These are phyloP conservation scores for Bufo gargarizans DNA, from an alignment of 2,113 vertebrate species.

Conservation along the genomic window DNA sequence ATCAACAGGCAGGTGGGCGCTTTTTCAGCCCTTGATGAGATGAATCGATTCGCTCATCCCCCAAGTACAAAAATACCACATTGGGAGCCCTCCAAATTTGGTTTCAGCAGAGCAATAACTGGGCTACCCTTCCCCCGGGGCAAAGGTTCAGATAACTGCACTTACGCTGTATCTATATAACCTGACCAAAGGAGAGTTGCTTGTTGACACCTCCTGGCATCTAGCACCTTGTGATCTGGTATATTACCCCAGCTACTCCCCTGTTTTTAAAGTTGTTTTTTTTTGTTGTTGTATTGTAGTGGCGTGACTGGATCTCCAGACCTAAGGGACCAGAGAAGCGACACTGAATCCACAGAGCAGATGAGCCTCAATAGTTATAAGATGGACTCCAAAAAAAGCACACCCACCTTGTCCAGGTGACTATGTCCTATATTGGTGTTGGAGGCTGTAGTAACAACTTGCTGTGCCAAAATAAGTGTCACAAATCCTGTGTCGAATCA, in stretches of 20 bases:
- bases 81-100: too few relatives aligned
- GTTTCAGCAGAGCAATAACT: too few relatives aligned
- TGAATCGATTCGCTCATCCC: too few relatives aligned
- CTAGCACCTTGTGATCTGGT: neutral
- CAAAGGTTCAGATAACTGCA: too few relatives aligned
- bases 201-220: neutral
- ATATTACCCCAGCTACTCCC: too few relatives aligned
- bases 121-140: too few relatives aligned
- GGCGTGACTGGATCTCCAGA: constrained; percentile 67
- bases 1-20: too few relatives aligned
- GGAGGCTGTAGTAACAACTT: neutral
- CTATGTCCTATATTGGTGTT: neutral
- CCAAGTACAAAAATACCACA: too few relatives aligned
- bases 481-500: too few relatives aligned
- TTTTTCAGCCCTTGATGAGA: too few relatives aligned
- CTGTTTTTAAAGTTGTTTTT: neutral
- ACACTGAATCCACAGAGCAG: constrained; percentile 82
- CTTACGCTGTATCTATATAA: too few relatives aligned
- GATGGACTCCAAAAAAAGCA: constrained; percentile 65
- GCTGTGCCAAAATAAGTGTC: too few relatives aligned
- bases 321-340: constrained; percentile 69
- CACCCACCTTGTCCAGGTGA: constrained; percentile 75
- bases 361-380: constrained; percentile 76
- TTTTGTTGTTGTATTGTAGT: constrained; percentile 67
- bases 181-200: neutral